Percentiles rank a stretch among this genome's conserved stretches.
phyloP scores from a whole-genome alignment of 2,113 vertebrate species.

The Pogonocichla stellata region DNA sequence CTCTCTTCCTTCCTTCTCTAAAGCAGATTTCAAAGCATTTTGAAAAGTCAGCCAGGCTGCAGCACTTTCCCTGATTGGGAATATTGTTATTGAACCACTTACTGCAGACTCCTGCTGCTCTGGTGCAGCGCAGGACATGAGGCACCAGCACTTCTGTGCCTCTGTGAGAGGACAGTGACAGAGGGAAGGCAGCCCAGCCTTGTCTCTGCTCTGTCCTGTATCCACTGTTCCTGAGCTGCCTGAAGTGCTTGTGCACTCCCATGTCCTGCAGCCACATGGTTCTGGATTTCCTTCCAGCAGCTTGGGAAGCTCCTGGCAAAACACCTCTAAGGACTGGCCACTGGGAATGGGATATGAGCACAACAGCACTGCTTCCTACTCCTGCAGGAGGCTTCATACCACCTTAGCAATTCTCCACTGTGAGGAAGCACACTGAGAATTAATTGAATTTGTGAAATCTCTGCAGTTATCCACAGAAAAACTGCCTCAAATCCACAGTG shows the following conservation, averaged over 20 bases:
- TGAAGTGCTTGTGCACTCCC: neutral
- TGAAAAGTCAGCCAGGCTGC: constrained; percentile 30
- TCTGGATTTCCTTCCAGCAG: neutral
- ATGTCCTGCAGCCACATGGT: fast-evolving
- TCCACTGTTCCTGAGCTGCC: neutral
- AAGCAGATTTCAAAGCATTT: neutral
- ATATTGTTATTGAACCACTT: constrained; percentile 15
- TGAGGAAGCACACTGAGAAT: fast-evolving
- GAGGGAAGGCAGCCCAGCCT: neutral
- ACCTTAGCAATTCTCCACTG: neutral
- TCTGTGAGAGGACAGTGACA: neutral
- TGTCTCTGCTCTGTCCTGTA: neutral
- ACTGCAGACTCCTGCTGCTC: constrained; percentile 2
- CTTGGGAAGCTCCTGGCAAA: neutral
- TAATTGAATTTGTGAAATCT: neutral
- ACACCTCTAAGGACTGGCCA: fast-evolving
- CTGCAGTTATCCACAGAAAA: neutral
- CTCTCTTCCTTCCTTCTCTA: constrained; percentile 26
- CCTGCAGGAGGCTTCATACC: neutral
- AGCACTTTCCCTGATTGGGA: constrained; percentile 33
- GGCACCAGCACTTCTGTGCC: neutral
- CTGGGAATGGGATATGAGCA: neutral
- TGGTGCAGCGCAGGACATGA: neutral
- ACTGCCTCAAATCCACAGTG: neutral
- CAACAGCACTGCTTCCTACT: neutral